phyloP scores from a whole-genome alignment of 2,888 invertebrate species.

The Rhagophthalmus giganteus region DNA sequence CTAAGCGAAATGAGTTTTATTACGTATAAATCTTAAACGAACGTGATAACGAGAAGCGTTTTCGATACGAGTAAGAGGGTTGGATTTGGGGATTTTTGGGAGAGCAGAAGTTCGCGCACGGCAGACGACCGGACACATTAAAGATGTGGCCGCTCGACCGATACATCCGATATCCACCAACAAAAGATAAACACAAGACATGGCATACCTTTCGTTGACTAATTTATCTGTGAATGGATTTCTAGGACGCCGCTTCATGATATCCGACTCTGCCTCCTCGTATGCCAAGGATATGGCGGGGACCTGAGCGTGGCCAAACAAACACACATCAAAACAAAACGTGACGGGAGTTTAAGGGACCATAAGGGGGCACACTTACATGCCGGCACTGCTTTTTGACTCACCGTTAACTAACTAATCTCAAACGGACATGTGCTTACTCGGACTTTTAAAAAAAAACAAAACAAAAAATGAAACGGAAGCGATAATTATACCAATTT shows the following conservation, averaged over 20 bases:
- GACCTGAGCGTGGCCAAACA: constrained; percentile 68
- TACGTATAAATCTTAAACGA: constrained; percentile 18
- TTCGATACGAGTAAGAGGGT: constrained; percentile 16
- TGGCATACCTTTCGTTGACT: constrained; percentile 92
- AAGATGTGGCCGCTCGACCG: constrained; percentile 27
- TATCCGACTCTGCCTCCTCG: constrained; percentile 97
- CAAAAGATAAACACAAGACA: constrained; percentile 49
- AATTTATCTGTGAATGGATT: constrained; percentile 97
- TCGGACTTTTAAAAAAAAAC: too few relatives aligned
- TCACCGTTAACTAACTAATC: constrained; percentile 30
- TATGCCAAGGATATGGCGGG: constrained; percentile 98
- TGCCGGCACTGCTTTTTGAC: constrained; percentile 52
- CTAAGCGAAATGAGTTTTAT: constrained; percentile 6
- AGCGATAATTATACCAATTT: too few relatives aligned
- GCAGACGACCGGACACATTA: constrained; percentile 33
- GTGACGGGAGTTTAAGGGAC: constrained; percentile 24
- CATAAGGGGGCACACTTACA: constrained; percentile 44
- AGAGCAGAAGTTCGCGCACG: constrained; percentile 45
- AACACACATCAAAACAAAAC: constrained; percentile 54
- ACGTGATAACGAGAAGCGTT: constrained; percentile 10
- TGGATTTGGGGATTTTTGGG: constrained; percentile 36
- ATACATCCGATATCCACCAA: constrained; percentile 37
- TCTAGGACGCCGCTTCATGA: constrained; percentile 98
- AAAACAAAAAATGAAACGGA: too few relatives aligned
- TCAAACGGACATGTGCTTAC: constrained; percentile 12